These are phyloP conservation scores for Knipowitschia caucasica DNA, from an alignment of 2,797 vertebrate species.

Conservation along the genomic window DNA sequence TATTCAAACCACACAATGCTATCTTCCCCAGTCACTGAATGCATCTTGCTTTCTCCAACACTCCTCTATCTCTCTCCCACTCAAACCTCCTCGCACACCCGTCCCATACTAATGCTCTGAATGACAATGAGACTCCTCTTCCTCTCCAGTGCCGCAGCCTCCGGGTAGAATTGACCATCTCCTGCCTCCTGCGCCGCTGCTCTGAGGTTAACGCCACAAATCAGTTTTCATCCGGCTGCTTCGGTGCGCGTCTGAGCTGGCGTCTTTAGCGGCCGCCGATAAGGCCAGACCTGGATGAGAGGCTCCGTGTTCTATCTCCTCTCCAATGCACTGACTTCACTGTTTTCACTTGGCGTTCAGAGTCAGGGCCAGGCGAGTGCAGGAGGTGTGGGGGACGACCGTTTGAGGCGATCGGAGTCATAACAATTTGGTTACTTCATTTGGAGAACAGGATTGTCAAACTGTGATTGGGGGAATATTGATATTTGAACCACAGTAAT, in stretches of 20 bases:
- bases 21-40: conserved; percentile 27
- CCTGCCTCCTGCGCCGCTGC: conserved; percentile 33
- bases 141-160: conserved; percentile 6
- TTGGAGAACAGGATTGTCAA: too few species aligned
- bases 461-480: too few species aligned
- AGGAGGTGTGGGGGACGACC: not conserved
- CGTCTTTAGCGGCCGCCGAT: conserved; percentile 44
- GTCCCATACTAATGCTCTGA: conserved; percentile 41
- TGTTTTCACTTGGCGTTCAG: conserved; percentile 29
- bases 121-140: conserved; percentile 55
- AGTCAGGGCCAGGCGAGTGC: not conserved
- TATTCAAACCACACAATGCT: not conserved
- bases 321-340: conserved; percentile 28
- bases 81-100: conserved; percentile 58
- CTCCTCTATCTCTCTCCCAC: conserved; percentile 37
- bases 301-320: conserved; percentile 33
- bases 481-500: too few species aligned
- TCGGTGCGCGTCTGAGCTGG: conserved; percentile 34
- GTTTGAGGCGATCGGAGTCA: too few species aligned
- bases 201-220: conserved; percentile 55
- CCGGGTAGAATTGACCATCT: too few species aligned
- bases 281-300: conserved; percentile 37
- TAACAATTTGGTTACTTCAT: too few species aligned
- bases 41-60: conserved; percentile 24
- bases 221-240: conserved; percentile 47